phyloP scores from a whole-genome alignment of 1,140 invertebrate genomes.

The Drosophila fuyamai region DNA sequence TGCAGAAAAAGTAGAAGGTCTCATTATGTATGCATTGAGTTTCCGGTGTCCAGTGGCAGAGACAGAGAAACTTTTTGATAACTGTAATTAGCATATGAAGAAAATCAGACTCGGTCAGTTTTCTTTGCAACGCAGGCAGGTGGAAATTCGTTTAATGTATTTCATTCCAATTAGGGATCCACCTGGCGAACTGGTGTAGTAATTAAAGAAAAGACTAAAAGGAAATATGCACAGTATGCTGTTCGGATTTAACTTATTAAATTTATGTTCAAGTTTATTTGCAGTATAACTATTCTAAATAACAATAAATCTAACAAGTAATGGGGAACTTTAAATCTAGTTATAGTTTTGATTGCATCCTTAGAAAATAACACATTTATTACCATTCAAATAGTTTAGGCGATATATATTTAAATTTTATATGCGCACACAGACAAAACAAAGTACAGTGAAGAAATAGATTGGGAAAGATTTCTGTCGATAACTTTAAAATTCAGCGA shows the following conservation, averaged over 20 bases:
- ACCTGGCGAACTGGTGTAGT: slow-evolving; percentile 5
- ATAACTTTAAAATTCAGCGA: too few relatives aligned
- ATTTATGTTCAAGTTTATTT: not conserved
- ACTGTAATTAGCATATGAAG: slow-evolving; percentile 78
- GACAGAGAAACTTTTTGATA: slow-evolving; percentile 65
- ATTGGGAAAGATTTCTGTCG: too few relatives aligned
- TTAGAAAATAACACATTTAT: too few relatives aligned
- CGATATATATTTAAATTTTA: too few relatives aligned
- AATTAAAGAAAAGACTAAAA: slow-evolving; percentile 2
- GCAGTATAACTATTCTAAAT: not conserved
- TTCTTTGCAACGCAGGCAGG: slow-evolving; percentile 32
- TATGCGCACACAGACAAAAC: too few relatives aligned
- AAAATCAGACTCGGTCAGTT: slow-evolving; percentile 45
- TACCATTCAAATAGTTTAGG: too few relatives aligned
- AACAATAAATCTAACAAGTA: too few relatives aligned
- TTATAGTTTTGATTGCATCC: too few relatives aligned
- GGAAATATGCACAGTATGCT: not conserved
- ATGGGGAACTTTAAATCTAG: too few relatives aligned
- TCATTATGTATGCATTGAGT: slow-evolving; percentile 77
- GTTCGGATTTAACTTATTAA: not conserved
- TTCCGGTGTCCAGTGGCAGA: slow-evolving; percentile 44
- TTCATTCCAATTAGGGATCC: slow-evolving; percentile 27
- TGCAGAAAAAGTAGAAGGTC: slow-evolving; percentile 5
- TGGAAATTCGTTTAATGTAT: slow-evolving; percentile 53
- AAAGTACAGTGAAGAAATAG: too few relatives aligned